Base-by-base conservation (phyloP, 2,113 vertebrate genomes). In the Elephantulus edwardii region DNA sequence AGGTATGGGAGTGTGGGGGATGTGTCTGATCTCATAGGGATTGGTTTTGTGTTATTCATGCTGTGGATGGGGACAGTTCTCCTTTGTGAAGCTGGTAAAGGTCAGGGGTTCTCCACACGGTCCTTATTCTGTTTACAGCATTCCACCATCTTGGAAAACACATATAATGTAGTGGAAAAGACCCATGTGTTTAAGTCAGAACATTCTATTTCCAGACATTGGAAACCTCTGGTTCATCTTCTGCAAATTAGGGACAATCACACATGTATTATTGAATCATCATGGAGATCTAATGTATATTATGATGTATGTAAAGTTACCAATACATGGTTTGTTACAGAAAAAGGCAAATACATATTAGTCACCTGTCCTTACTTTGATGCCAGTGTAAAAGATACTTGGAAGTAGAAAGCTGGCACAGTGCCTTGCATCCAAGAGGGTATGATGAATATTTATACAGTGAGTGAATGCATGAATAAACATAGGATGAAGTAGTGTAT, bases 381-480 rank as follows among this genome's bases (percentile, higher is more conserved):
- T 91, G 54, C 54, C 17, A 88, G 33, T 2, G 0, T 82, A 42
- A 83, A 88, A 81, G 62, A 91, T 91, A 64, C 48, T 83, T 86
- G 76, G 79, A 93, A 86, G 90, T n/a, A 88, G 64, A 90, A 93
- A 91, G 48, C 58, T 92, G 90, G 88, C 91, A 83, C 0, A 33
- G 52, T 76, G 86, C 85, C 85, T 90, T 94, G 60, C 42, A 44
- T 87, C 71, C 72, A 89, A 89, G 88, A 82, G 58, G 60, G 75
- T 75, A 92, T 92, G 83, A 95, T 93, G 91, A 92, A 93, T 96
- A 96, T 95, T 94, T 95, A 95, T 90, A 82, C 83, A 92, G 90
- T 90, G 60, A 92, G 64, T 86, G 72, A 88, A 86, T 60, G 40
- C 89, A 91, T 96, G 91, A 95, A 90, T 92, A 94, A 90, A 82